Percentiles rank a stretch among this genome's conserved stretches.
Evolutionary conservation across 2,113 vertebrate species (phyloP).

Genomic region (Pseudolaguvia tuberculata): DNA sequence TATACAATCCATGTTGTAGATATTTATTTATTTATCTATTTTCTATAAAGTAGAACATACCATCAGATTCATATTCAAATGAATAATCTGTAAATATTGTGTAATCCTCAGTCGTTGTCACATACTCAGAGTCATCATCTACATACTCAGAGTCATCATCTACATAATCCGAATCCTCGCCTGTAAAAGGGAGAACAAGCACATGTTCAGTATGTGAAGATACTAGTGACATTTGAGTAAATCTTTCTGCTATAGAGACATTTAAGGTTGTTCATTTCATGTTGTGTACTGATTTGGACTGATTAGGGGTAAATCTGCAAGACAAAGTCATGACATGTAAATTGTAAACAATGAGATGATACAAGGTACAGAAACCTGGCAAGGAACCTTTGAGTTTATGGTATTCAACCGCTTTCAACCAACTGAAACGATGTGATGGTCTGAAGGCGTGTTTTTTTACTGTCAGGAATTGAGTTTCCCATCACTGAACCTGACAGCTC

Average conservation of each 20-base stretch:
- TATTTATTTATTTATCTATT: background rate
- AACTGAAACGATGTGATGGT: background rate
- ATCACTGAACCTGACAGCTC: background rate
- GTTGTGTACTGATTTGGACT: background rate
- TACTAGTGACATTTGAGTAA: background rate
- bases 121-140: background rate
- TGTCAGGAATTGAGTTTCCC: background rate
- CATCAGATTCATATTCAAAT: constrained; percentile 12
- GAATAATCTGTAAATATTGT: constrained; percentile 10
- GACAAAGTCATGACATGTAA: background rate
- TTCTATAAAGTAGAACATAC: constrained; percentile 21
- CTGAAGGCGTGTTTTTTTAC: background rate
- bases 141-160: background rate
- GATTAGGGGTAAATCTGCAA: background rate
- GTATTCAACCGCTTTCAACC: background rate
- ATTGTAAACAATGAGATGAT: background rate
- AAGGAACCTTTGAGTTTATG: background rate
- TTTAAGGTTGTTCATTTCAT: background rate
- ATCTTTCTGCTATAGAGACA: background rate
- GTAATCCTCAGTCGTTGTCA: background rate
- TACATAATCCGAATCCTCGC: background rate
- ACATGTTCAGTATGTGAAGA: background rate
- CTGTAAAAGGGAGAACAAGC: constrained; percentile 7
- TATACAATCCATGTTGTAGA: background rate
- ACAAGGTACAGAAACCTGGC: background rate